Evolutionary conservation across 1,140 invertebrate genomes (phyloP).

Genomic region (Pachyrhynchus sulphureomaculatus): DNA sequence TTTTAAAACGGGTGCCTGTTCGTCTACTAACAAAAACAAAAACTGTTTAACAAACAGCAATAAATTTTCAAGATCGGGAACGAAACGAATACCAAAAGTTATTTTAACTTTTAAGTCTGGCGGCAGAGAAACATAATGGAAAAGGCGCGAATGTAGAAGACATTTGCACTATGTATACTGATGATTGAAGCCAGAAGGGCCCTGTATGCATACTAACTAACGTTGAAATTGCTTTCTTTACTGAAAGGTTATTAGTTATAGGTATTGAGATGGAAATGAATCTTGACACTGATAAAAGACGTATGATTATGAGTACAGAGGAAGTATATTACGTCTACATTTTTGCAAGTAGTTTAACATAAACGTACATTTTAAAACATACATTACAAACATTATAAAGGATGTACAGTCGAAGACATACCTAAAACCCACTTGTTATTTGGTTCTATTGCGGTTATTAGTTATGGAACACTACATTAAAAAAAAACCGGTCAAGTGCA

Average conservation of each 20-base stretch:
- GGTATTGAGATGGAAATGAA: not conserved
- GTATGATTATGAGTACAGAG: too few relatives aligned
- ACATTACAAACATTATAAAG: too few relatives aligned
- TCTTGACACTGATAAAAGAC: too few relatives aligned
- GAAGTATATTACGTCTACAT: too few relatives aligned
- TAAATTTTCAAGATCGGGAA: not conserved
- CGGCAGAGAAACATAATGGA: conserved; percentile 3
- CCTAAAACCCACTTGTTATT: too few relatives aligned
- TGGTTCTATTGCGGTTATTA: too few relatives aligned
- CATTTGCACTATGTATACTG: not conserved
- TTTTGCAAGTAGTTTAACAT: too few relatives aligned
- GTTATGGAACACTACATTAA: too few relatives aligned
- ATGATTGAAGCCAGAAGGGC: not conserved
- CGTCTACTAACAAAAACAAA: not conserved
- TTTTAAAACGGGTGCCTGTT: too few relatives aligned
- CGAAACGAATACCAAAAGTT: conserved; percentile 4
- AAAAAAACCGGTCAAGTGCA: too few relatives aligned
- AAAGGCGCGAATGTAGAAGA: not conserved
- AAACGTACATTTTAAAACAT: too few relatives aligned
- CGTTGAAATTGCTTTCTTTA: not conserved
- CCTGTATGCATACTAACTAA: not conserved
- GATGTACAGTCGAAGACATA: too few relatives aligned
- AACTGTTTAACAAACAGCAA: not conserved
- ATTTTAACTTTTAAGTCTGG: not conserved
- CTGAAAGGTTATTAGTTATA: not conserved